A percentile compares a stretch with the other conserved stretches of the same genome.
phyloP scores from a whole-genome alignment of 2,888 invertebrate species.

The Julus scanicus region DNA sequence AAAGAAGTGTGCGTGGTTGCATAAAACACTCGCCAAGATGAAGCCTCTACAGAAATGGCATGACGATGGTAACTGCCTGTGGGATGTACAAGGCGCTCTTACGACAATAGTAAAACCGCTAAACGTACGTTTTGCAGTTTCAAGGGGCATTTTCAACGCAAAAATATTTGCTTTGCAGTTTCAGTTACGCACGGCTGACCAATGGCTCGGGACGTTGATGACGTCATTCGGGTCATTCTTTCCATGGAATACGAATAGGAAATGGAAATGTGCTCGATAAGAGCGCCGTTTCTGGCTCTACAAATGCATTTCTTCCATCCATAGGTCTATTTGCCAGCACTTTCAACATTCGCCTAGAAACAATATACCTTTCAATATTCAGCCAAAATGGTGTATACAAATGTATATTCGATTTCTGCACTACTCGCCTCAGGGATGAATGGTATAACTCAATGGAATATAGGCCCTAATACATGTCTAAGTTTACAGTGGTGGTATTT shows the following conservation, averaged over 20 bases:
- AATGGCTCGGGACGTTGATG: not conserved
- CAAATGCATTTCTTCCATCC: not conserved
- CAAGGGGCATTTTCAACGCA: not conserved
- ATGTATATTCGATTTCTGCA: not conserved
- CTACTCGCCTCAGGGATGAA: not conserved
- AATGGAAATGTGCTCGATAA: constrained; percentile 13
- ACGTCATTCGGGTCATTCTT: constrained; percentile 15
- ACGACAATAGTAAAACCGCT: not conserved
- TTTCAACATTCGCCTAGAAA: too few relatives aligned
- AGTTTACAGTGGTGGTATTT: too few relatives aligned
- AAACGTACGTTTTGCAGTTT: not conserved
- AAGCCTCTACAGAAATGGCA: too few relatives aligned
- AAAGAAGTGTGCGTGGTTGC: not conserved
- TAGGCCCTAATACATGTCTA: too few relatives aligned
- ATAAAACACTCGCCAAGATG: not conserved
- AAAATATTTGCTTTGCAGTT: not conserved
- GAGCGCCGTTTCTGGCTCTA: not conserved
- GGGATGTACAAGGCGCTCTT: constrained; percentile 7
- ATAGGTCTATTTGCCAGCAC: not conserved
- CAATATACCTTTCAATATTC: too few relatives aligned
- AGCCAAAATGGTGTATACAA: not conserved
- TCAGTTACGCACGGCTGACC: not conserved
- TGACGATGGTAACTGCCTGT: not conserved
- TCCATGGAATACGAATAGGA: not conserved
- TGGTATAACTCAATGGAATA: not conserved